These are phyloP conservation scores for Dryocosmus kuriphilus DNA, from an alignment of 2,888 invertebrate genomes.

Conservation along the genomic window DNA sequence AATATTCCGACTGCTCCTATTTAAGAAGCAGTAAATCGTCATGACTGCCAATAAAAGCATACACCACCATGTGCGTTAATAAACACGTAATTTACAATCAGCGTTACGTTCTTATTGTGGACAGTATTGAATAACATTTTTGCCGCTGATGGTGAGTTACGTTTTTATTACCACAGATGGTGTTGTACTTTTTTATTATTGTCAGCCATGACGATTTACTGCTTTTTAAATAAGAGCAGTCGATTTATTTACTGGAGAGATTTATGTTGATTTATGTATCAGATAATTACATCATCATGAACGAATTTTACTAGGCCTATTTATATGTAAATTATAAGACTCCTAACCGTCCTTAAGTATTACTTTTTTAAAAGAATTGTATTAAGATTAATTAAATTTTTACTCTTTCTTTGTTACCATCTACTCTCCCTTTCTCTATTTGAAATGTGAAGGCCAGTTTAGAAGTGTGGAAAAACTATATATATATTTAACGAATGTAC, in stretches of 20 bases:
- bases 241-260: not conserved
- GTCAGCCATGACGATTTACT: too few species aligned
- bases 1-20: too few species aligned
- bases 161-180: too few species aligned
- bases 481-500: constrained; percentile 54
- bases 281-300: not conserved
- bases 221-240: too few species aligned
- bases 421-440: not conserved
- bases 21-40: too few species aligned
- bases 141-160: too few species aligned
- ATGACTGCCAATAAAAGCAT: too few species aligned
- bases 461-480: constrained; percentile 1
- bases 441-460: constrained; percentile 6
- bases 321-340: not conserved
- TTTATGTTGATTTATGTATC: not conserved
- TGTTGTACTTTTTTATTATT: too few species aligned
- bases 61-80: too few species aligned
- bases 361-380: not conserved
- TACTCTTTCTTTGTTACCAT: not conserved
- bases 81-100: too few species aligned
- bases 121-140: too few species aligned
- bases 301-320: not conserved
- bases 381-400: not conserved
- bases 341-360: constrained; percentile 29
- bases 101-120: too few species aligned